Evolutionary conservation across 2,888 invertebrate species (phyloP).

Genomic region (Drosophila nigricruria): DNA sequence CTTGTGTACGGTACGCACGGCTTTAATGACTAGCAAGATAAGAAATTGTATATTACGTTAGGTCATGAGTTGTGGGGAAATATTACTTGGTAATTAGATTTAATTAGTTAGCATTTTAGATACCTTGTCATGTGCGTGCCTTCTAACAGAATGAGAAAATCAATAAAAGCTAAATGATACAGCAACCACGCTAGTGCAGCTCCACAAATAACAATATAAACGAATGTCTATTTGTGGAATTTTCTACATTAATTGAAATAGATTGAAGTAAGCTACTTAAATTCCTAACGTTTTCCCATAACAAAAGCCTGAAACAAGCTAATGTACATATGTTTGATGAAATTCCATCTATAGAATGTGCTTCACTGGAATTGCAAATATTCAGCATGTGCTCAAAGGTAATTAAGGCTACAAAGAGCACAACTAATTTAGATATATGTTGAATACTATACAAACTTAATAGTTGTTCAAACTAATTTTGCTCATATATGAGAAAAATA

Average conservation of each 20-base stretch:
- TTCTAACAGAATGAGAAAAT: slow-evolving; percentile 21
- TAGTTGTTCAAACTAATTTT: too few relatives aligned
- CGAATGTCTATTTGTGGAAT: background rate
- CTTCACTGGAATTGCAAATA: background rate
- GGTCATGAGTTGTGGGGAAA: slow-evolving; percentile 38
- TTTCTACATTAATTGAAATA: slow-evolving; percentile 11
- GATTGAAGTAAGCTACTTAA: background rate
- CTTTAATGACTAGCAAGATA: slow-evolving; percentile 44
- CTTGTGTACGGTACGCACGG: slow-evolving; percentile 1
- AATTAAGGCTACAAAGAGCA: background rate
- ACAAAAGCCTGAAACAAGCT: background rate
- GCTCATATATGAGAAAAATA: too few relatives aligned
- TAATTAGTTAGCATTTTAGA: slow-evolving; percentile 53
- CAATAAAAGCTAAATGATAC: slow-evolving; percentile 29
- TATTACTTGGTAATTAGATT: slow-evolving; percentile 48
- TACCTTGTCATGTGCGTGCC: background rate
- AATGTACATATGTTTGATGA: background rate
- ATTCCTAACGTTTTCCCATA: background rate
- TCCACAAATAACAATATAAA: background rate
- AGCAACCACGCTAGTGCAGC: background rate
- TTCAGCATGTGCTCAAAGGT: background rate
- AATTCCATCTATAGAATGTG: background rate
- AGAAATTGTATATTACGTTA: slow-evolving; percentile 32
- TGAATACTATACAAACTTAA: background rate
- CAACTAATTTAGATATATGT: background rate